These are phyloP conservation scores for Amiota minor DNA, from an alignment of 2,888 invertebrate genomes.

Conservation along the genomic window DNA sequence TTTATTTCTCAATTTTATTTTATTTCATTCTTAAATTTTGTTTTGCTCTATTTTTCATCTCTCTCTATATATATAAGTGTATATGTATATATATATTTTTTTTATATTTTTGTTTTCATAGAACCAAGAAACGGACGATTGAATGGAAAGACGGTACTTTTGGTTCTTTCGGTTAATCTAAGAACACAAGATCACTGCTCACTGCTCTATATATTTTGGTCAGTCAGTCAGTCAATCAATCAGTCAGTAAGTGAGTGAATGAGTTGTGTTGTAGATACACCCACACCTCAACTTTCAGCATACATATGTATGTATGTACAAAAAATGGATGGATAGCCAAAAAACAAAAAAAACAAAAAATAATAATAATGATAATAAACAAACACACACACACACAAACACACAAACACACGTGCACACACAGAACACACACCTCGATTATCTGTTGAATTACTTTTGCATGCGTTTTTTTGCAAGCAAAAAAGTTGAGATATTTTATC, in stretches of 20 bases:
- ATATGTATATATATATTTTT: no score
- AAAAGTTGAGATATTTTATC: conserved; percentile 74
- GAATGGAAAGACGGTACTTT: no score
- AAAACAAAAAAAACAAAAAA: conserved; percentile 31
- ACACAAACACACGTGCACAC: conserved; percentile 30
- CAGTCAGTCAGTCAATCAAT: neutral
- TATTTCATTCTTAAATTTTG: no score
- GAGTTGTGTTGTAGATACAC: neutral
- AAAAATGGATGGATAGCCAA: no score
- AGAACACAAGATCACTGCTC: no score
- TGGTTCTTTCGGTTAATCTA: no score
- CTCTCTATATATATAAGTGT: no score
- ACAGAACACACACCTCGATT: conserved; percentile 69
- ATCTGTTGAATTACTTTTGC: conserved; percentile 73
- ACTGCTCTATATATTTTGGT: no score
- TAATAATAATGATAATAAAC: conserved; percentile 25
- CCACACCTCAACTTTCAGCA: neutral
- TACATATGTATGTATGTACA: neutral
- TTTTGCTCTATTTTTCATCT: no score
- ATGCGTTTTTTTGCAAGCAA: conserved; percentile 74
- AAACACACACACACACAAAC: conserved; percentile 30
- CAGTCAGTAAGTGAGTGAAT: neutral
- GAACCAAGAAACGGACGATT: no score
- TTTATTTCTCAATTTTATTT: no score
- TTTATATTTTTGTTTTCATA: no score